These are phyloP conservation scores for Tubiluchus corallicola DNA, from an alignment of 2,888 invertebrate genomes.

Conservation along the genomic window DNA sequence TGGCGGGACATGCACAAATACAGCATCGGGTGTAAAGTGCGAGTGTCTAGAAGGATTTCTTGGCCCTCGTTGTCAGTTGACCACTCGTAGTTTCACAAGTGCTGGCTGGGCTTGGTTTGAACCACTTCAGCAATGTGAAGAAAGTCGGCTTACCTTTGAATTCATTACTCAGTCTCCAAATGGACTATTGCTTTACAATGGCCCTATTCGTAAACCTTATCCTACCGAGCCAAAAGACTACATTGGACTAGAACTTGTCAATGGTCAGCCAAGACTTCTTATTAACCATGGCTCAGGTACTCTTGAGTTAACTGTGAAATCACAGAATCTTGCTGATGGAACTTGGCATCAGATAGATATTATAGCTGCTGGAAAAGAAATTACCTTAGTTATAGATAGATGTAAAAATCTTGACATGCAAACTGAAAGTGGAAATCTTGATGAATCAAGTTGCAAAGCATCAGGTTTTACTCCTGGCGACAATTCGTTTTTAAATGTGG, in stretches of 20 bases:
- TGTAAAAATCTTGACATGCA: no score
- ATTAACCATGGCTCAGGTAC: constrained; percentile 87
- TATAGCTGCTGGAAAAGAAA: constrained; percentile 73
- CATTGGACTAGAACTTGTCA: constrained; percentile 73
- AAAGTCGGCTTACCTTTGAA: constrained; percentile 81
- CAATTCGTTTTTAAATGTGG: constrained; percentile 86
- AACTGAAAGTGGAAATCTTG: no score
- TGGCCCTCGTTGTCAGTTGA: constrained; percentile 92
- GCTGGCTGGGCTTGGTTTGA: constrained; percentile 98
- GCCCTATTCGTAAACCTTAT: no score
- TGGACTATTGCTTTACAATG: constrained; percentile 82
- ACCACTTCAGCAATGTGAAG: constrained; percentile 86
- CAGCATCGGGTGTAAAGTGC: constrained; percentile 58
- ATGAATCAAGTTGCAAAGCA: constrained; percentile 70
- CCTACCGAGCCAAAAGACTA: no score
- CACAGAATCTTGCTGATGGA: no score
- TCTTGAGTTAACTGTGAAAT: constrained; percentile 55
- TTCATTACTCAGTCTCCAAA: constrained; percentile 83
- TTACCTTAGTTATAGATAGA: no score
- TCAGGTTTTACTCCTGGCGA: constrained; percentile 76
- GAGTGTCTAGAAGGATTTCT: constrained; percentile 79
- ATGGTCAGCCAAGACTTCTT: constrained; percentile 69
- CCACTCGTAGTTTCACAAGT: constrained; percentile 77
- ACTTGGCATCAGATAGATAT: constrained; percentile 94
- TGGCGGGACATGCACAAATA: constrained; percentile 84